phyloP scores from a whole-genome alignment of 2,113 vertebrate species.

The Clupea harengus region DNA sequence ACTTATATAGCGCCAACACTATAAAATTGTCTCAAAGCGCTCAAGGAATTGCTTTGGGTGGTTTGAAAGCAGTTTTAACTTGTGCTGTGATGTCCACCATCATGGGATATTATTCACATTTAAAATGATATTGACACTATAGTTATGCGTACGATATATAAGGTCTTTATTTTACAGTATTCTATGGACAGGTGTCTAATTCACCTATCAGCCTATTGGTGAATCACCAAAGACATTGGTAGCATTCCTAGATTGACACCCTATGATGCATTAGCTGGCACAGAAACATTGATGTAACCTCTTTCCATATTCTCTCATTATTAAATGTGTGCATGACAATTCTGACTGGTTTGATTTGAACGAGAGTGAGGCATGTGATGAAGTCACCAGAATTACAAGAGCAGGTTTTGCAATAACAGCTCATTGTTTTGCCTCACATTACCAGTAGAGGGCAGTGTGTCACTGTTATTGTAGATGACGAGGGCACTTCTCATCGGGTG shows the following conservation, averaged over 20 bases:
- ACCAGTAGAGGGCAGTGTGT: background rate
- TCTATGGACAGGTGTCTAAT: background rate
- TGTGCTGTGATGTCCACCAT: background rate
- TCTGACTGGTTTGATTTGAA: background rate
- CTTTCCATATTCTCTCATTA: background rate
- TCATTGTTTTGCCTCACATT: background rate
- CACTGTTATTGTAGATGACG: background rate
- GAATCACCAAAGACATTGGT: no score
- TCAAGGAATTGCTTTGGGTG: background rate
- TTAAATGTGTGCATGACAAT: background rate
- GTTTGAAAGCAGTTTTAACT: background rate
- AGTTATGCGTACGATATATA: background rate
- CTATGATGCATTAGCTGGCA: background rate
- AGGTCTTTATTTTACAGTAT: background rate
- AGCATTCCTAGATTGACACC: no score
- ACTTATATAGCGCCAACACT: no score
- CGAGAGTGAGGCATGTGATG: background rate
- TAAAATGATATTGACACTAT: background rate
- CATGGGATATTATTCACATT: background rate
- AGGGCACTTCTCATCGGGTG: background rate
- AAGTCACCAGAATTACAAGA: background rate
- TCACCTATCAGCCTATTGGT: no score
- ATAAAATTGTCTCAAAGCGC: no score
- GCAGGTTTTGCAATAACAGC: background rate
- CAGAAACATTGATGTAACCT: background rate